Base-by-base conservation (phyloP, 37 sponge, comb jelly and placozoan species). In the Diacarnus erythraeanus region DNA sequence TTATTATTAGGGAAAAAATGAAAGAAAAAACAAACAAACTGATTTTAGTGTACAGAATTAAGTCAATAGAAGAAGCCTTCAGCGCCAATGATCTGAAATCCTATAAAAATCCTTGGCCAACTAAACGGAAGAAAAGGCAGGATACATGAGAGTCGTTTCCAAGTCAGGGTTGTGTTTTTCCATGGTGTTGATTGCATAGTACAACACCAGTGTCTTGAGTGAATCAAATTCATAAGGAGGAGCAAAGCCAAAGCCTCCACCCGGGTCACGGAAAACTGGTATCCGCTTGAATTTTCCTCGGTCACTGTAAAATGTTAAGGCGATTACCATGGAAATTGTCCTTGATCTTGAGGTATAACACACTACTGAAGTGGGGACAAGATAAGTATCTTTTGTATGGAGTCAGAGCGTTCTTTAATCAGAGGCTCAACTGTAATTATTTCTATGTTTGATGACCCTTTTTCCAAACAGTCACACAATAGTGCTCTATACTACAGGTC, bases 161-260 rank as follows among this genome's bases (percentile, higher is more conserved):
- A 83, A 71, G 15, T 82, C 91, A 37, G 84, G 80, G 79, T 90
- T 94, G 79, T 94, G 94, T 70, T 90, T 87, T 44, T 90, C 79
- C 67, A 94, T 84, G 2, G 91, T 90, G 73, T 87, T 87, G 64
- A 64, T 71, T 43, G 91, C 81, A 73, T 94, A 94, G 75, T 87
- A 90, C 27, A 80, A 64, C 2, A 94, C 80, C 30, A 94, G 71
- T 42, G 74, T 85, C 31, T 72, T 63, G 36, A 94, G 71, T 0
- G 84, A 81, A 56, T 84, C 78, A 80, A 90, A 94, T 59, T 94
- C 94, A 38, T 76, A 84, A 2, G 94, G 94, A 47, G 87, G 85
- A 39, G 94, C 94, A 84, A 94, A 94, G 15, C 94, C 94, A 59
- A 72, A 94, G 60, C 91, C 91, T 1, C 87, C 91, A 57, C 51